Percentiles rank a stretch among this genome's conserved stretches.
phyloP scores from a whole-genome alignment of 2,888 invertebrate genomes.

The Drosophila fungiperda region DNA sequence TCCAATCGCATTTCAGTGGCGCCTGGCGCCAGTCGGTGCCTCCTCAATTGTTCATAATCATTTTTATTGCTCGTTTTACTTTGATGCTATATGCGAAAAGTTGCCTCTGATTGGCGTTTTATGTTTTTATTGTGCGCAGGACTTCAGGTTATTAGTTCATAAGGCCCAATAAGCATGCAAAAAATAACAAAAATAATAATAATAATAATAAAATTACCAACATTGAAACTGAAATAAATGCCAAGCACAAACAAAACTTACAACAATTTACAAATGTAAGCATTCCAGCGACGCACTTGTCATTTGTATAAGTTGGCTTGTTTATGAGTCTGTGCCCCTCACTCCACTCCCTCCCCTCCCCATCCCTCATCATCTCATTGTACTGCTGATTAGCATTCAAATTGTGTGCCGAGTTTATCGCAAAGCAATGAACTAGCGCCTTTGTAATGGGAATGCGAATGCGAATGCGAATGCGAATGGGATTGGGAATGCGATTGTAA shows the following conservation, averaged over 20 bases:
- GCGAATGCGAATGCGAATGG: constrained; percentile 28
- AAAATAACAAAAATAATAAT: constrained; percentile 9
- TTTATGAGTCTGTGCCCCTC: constrained; percentile 33
- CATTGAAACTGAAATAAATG: constrained; percentile 56
- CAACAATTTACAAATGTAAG: constrained; percentile 11
- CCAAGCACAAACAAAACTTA: constrained; percentile 22
- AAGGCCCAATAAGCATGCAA: constrained; percentile 74
- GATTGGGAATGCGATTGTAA: constrained; percentile 8
- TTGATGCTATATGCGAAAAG: constrained; percentile 77
- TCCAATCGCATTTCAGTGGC: constrained; percentile 32
- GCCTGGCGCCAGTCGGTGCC: constrained; percentile 55
- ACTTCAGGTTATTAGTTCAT: constrained; percentile 77
- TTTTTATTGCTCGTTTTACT: constrained; percentile 78
- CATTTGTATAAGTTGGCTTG: constrained; percentile 55
- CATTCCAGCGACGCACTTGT: constrained; percentile 2
- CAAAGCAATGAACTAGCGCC: constrained; percentile 79
- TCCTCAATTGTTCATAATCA: constrained; percentile 82
- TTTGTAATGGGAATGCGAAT: constrained; percentile 56
- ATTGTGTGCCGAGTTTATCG: constrained; percentile 80
- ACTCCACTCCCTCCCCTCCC: not conserved
- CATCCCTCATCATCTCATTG: not conserved
- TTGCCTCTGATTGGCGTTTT: constrained; percentile 76
- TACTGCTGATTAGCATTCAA: constrained; percentile 76
- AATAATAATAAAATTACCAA: constrained; percentile 37
- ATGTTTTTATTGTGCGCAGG: constrained; percentile 75